Evolutionary conservation across 2,797 vertebrate species (phyloP).

Genomic region (Rhinatrema bivittatum): DNA sequence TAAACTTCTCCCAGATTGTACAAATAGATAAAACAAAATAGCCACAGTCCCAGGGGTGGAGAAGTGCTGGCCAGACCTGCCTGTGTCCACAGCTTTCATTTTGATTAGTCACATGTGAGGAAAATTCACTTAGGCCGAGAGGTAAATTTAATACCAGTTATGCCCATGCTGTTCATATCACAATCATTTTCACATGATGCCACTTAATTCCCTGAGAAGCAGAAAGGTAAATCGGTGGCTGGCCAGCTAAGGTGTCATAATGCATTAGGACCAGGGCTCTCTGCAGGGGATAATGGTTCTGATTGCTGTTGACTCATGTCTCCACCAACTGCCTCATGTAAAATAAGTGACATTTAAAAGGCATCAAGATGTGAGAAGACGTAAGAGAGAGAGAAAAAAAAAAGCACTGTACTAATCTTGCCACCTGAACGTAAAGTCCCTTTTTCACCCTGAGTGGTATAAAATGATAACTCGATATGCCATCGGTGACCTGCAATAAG

Average conservation of each 20-base stretch:
- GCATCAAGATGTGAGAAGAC: constrained; percentile 72
- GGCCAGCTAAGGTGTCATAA: constrained; percentile 78
- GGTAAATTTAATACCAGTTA: constrained; percentile 85
- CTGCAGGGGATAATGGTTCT: constrained; percentile 85
- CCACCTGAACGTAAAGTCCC: constrained; percentile 58
- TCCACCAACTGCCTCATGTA: constrained; percentile 78
- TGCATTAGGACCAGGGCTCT: constrained; percentile 73
- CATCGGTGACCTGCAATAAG: constrained; percentile 61
- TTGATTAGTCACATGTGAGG: constrained; percentile 88
- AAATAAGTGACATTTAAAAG: constrained; percentile 90
- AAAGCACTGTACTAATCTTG: constrained; percentile 58
- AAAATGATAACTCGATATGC: constrained; percentile 74
- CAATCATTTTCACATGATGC: constrained; percentile 89
- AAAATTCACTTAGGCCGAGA: constrained; percentile 91
- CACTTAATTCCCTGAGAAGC: constrained; percentile 92
- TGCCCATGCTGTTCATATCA: constrained; percentile 96
- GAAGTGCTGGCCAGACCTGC: constrained; percentile 66
- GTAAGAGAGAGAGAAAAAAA: constrained; percentile 36
- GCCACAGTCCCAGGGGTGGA: constrained; percentile 70
- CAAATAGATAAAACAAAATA: constrained; percentile 82
- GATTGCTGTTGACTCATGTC: constrained; percentile 83
- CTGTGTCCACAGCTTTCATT: constrained; percentile 91
- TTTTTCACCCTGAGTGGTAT: constrained; percentile 65
- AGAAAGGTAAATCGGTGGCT: constrained; percentile 78
- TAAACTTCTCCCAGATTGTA: constrained; percentile 79